phyloP scores from a whole-genome alignment of 2,888 invertebrate genomes.

The Patella depressa region DNA sequence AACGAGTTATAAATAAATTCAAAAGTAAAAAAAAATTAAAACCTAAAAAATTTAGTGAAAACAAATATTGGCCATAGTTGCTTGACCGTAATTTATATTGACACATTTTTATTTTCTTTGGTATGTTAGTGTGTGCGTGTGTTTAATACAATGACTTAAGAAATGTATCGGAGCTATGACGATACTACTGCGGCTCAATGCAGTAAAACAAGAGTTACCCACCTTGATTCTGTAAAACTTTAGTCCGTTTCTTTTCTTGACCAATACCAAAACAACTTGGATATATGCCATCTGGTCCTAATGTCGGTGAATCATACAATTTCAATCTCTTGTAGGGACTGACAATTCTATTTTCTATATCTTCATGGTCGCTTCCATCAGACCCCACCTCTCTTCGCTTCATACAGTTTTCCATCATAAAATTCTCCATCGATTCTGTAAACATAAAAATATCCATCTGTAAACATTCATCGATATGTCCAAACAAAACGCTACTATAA shows the following conservation, averaged over 20 bases:
- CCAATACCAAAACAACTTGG: conserved; percentile 7
- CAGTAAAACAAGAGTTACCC: not conserved
- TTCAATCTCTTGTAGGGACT: conserved; percentile 26
- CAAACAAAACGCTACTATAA: too few relatives aligned
- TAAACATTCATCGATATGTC: too few relatives aligned
- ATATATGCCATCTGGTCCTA: conserved; percentile 11
- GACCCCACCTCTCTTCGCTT: conserved; percentile 22
- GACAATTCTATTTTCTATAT: conserved; percentile 18
- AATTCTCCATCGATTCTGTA: conserved; percentile 21
- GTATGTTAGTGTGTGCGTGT: too few relatives aligned
- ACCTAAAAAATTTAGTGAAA: too few relatives aligned
- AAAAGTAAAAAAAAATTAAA: too few relatives aligned
- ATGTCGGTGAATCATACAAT: conserved; percentile 17
- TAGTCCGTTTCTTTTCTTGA: conserved; percentile 8
- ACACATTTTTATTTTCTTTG: too few relatives aligned
- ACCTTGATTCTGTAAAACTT: conserved; percentile 24
- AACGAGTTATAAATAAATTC: too few relatives aligned
- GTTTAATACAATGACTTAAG: too few relatives aligned
- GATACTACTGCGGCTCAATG: too few relatives aligned
- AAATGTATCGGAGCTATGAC: too few relatives aligned
- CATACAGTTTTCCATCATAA: conserved; percentile 29
- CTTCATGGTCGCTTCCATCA: conserved; percentile 20
- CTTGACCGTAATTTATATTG: too few relatives aligned
- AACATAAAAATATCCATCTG: not conserved
- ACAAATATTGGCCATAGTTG: too few relatives aligned